Conservation (phyloP, 1,140 invertebrate genomes). For the Elymnias hypermnestra region DNA sequence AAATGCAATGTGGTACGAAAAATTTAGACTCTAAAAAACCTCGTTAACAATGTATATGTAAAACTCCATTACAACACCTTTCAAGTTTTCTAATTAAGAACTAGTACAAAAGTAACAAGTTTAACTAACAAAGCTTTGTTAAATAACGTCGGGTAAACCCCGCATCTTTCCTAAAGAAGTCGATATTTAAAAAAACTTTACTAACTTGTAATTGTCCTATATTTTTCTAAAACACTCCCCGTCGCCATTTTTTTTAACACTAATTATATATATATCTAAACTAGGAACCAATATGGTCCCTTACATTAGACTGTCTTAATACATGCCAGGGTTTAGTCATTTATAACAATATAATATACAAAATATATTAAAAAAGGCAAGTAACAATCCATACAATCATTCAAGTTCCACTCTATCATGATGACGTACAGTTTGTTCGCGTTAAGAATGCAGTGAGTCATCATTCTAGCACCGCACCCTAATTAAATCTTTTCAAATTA, state of each 20-base stretch:
- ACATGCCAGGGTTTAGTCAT: background rate
- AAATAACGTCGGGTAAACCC: no score
- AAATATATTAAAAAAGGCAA: no score
- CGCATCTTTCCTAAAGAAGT: no score
- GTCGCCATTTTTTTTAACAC: background rate
- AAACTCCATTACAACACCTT: background rate
- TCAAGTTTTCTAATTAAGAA: background rate
- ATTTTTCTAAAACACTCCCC: constrained; percentile 5
- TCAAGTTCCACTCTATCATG: no score
- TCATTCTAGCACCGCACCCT: no score
- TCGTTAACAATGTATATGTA: constrained; percentile 7
- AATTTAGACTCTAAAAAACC: constrained; percentile 4
- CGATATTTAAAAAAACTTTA: no score
- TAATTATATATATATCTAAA: constrained; percentile 3
- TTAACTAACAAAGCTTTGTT: no score
- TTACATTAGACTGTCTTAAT: constrained; percentile 22
- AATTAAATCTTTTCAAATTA: no score
- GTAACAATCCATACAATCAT: no score
- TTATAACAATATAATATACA: no score
- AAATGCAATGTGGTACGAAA: constrained; percentile 1
- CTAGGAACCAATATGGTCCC: constrained; percentile 22
- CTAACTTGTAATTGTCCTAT: constrained; percentile 17
- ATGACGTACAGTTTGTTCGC: no score
- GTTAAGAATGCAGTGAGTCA: no score
- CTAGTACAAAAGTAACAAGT: background rate